A percentile compares a stretch with the other conserved stretches of the same genome.
Conservation (phyloP, 1,140 invertebrate genomes). For the Brachionus plicatilis region DNA sequence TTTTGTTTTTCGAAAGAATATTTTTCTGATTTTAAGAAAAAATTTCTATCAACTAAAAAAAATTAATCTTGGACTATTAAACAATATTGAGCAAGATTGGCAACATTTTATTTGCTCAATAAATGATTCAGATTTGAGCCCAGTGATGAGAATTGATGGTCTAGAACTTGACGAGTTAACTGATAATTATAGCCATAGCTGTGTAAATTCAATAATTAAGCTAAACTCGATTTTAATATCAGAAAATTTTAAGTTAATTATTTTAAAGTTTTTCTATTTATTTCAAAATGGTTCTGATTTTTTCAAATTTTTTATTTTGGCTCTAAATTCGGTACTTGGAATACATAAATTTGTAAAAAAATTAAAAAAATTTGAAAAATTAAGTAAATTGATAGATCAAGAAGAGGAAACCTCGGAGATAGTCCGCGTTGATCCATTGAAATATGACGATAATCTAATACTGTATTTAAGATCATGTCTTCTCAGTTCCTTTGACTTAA, state of each 20-base stretch:
- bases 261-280: neutral
- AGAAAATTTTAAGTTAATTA: constrained; percentile 1
- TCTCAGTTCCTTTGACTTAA: neutral
- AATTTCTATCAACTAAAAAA: neutral
- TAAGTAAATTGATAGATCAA: neutral
- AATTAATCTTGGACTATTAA: neutral
- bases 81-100: neutral
- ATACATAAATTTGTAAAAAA: neutral
- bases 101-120: neutral
- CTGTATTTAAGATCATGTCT: neutral
- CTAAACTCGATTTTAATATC: neutral
- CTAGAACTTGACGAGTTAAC: neutral
- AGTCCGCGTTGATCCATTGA: neutral
- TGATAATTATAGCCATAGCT: neutral
- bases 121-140: neutral
- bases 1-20: neutral
- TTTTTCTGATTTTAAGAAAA: neutral
- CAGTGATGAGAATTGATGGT: neutral
- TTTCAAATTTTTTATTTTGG: neutral
- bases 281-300: neutral
- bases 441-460: neutral
- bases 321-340: neutral
- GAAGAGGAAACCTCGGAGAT: neutral
- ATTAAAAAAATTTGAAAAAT: neutral
- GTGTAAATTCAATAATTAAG: neutral